Conservation (phyloP, 2,888 invertebrate genomes). For the Andrena hattorfiana region DNA sequence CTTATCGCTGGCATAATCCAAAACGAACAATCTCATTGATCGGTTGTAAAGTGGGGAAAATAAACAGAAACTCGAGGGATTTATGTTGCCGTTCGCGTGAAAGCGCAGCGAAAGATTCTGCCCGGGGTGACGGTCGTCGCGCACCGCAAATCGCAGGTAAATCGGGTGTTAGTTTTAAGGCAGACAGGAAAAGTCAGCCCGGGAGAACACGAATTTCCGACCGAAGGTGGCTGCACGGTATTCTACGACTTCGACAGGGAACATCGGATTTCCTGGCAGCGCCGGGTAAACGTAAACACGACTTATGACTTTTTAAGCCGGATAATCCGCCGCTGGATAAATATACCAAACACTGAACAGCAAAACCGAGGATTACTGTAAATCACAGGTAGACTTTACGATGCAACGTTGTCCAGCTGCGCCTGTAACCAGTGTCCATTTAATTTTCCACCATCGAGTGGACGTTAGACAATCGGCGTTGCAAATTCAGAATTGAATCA, state of each 20-base stretch:
- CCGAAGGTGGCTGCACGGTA: neutral
- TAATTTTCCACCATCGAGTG: neutral
- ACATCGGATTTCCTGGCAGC: conserved; percentile 17
- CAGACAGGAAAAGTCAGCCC: conserved; percentile 12
- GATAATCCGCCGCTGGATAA: conserved; percentile 75
- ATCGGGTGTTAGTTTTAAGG: conserved; percentile 31
- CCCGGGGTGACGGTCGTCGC: neutral
- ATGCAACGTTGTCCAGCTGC: neutral
- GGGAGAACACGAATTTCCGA: neutral
- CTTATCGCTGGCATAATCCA: no score
- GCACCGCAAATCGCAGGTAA: neutral
- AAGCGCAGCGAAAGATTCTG: neutral
- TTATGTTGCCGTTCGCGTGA: neutral
- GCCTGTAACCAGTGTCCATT: neutral
- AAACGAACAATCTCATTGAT: no score
- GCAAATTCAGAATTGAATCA: neutral
- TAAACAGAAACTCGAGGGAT: no score
- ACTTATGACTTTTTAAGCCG: conserved; percentile 76
- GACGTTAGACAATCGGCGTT: neutral
- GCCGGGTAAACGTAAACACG: conserved; percentile 60
- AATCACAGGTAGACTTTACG: conserved; percentile 42
- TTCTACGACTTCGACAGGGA: neutral
- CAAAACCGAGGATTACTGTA: conserved; percentile 42
- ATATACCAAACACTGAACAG: conserved; percentile 36
- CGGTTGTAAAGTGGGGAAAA: no score